Base-by-base conservation (phyloP, 2,888 invertebrate genomes). In the Pollenia labialis region DNA sequence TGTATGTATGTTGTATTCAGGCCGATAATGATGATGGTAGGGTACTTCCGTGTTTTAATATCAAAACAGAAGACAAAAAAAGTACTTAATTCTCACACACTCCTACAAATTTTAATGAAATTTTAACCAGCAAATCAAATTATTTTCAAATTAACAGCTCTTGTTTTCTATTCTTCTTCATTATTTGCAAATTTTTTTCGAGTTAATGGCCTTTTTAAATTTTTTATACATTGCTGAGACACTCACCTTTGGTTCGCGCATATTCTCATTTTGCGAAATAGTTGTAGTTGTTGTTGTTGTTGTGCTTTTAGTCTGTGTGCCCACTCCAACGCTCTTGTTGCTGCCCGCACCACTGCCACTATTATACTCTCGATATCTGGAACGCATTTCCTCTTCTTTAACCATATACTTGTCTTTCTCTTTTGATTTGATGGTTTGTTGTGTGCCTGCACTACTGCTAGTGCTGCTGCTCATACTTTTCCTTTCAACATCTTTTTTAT, bases 331-430 rank as follows among this genome's bases (percentile, higher is more conserved):
- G 81, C 83, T 82, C 58, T 62, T 80, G 58, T 58, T 87, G 82
- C 58, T 75, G 44, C 50, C 56, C 11, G 48, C 44, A 18, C 52
- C 71, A 62, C 56, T 58, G 58, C 68, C 85, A 58, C 89, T 88
- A 83, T 91, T 92, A 92, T 96, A 95, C 89, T 96, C 95, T 85
- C 94, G 94, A 92, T 95, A 94, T 80, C 95, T 92, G 54, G 94
- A 93, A 87, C 94, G 93, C 91, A 95, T 92, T 89, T 94, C 95
- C 89, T 94, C 94, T 90, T 95, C 95, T 68, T 94, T 93, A 58
- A 94, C 94, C 94, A 94, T 94, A 50, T 92, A 93, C 79, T 91
- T 92, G 85, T 89, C 91, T 90, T 89, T 92, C 58, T 90, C 90
- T 84, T 88, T 88, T 23, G 84, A 77, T 80, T 88, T 88, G 32